Percentiles rank a stretch among this genome's conserved stretches.
Evolutionary conservation across 2,113 vertebrate genomes (phyloP).

Genomic region (Nyctereutes procyonoides): DNA sequence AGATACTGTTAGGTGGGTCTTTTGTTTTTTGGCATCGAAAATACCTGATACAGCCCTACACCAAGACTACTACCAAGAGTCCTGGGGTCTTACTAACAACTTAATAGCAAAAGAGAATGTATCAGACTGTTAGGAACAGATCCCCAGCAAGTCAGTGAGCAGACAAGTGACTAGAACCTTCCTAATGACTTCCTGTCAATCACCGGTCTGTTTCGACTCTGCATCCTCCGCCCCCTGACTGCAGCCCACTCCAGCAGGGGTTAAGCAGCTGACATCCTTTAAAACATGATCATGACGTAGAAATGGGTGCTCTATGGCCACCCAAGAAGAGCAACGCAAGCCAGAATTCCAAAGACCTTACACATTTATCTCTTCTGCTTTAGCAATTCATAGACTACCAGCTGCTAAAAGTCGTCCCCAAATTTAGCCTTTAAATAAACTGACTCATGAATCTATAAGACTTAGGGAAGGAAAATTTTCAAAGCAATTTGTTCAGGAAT

Average conservation of each 20-base stretch:
- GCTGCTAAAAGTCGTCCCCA: not conserved
- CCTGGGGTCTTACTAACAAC: not conserved
- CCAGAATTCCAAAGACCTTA: not conserved
- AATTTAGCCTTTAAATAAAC: constrained; percentile 34
- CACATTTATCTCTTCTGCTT: not conserved
- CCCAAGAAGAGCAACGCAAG: not conserved
- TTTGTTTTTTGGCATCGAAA: not conserved
- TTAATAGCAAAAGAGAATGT: not conserved
- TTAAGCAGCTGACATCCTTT: not conserved
- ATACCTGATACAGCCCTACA: not conserved
- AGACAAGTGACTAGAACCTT: not conserved
- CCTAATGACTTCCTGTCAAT: not conserved
- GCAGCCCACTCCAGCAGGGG: not conserved
- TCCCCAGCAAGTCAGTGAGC: not conserved
- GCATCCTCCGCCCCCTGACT: not conserved
- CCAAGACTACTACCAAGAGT: not conserved
- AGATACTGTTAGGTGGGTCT: not conserved
- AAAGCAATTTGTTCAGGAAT: not conserved
- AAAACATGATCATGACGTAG: not conserved
- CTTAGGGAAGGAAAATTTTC: not conserved
- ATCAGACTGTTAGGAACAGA: not conserved
- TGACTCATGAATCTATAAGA: not conserved
- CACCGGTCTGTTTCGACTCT: not conserved
- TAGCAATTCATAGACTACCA: not conserved
- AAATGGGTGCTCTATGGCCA: not conserved